These are phyloP conservation scores for Caenorhabditis japonica DNA, from an alignment of 2,888 invertebrate species.

Conservation along the genomic window DNA sequence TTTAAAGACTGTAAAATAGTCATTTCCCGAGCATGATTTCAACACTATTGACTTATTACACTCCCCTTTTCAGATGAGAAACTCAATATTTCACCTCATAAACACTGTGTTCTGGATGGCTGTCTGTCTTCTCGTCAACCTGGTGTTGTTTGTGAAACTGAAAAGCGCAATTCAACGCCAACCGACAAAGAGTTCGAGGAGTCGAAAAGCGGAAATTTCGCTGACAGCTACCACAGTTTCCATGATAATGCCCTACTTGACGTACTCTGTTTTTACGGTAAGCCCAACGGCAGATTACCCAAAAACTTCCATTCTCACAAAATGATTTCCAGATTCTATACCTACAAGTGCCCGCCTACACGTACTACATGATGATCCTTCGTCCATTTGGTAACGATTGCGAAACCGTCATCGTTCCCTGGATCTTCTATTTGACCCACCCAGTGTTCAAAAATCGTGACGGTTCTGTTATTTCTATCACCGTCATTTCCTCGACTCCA, in stretches of 20 bases:
- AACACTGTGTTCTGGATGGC: conserved; percentile 49
- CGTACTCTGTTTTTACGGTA: conserved; percentile 44
- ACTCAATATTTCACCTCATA: conserved; percentile 37
- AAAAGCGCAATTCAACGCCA: conserved; percentile 18
- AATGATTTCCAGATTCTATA: conserved; percentile 32
- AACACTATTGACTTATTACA: too few species aligned
- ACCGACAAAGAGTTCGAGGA: conserved; percentile 29
- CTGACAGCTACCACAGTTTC: conserved; percentile 39
- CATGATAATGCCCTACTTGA: conserved; percentile 51
- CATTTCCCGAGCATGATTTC: too few species aligned
- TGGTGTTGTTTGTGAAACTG: conserved; percentile 33
- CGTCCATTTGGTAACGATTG: conserved; percentile 50
- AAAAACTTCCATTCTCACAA: not conserved
- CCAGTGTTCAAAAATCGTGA: conserved; percentile 46
- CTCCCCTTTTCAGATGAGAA: conserved; percentile 40
- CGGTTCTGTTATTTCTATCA: conserved; percentile 22
- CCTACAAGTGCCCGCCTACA: conserved; percentile 38
- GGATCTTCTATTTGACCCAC: conserved; percentile 49
- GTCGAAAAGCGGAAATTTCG: conserved; percentile 37
- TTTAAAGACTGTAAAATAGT: too few species aligned
- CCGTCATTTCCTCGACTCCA: conserved; percentile 9
- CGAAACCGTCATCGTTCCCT: conserved; percentile 49
- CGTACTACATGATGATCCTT: conserved; percentile 53
- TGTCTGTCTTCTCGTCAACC: conserved; percentile 30
- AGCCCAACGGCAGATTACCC: not conserved